Conservation (phyloP, 2,113 vertebrate species). For the Nerophis lumbriciformis region DNA sequence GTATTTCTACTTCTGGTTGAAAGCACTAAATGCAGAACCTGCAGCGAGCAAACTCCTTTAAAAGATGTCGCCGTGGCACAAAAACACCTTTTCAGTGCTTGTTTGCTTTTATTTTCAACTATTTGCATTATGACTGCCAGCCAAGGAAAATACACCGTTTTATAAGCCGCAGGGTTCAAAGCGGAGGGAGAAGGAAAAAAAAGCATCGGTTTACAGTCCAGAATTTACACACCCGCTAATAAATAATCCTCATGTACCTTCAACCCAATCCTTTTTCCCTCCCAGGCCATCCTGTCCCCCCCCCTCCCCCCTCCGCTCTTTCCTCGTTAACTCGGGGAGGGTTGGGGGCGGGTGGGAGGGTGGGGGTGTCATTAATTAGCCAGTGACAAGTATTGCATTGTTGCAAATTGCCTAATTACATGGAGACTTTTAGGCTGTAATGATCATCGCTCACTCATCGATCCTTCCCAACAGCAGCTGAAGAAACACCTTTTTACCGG, state of each 20-base stretch:
- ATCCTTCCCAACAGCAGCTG: slow-evolving; percentile 59
- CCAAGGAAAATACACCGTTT: too few species aligned
- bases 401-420: slow-evolving; percentile 77
- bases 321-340: slow-evolving; percentile 4
- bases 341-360: slow-evolving; percentile 31
- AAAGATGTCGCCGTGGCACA: too few species aligned
- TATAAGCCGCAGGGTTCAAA: too few species aligned
- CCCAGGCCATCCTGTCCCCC: slow-evolving; percentile 7
- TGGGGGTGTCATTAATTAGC: slow-evolving; percentile 67
- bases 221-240: neutral
- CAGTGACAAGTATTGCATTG: slow-evolving; percentile 71
- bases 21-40: too few species aligned
- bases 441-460: slow-evolving; percentile 48
- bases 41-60: too few species aligned
- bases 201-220: too few species aligned
- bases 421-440: slow-evolving; percentile 20
- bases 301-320: slow-evolving; percentile 1
- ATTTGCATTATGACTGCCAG: too few species aligned
- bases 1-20: too few species aligned
- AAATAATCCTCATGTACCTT: neutral
- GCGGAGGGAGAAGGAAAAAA: too few species aligned
- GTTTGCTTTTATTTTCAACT: too few species aligned
- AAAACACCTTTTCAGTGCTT: too few species aligned
- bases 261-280: slow-evolving; percentile 6
- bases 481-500: slow-evolving; percentile 53